Evolutionary conservation across 1,140 invertebrate genomes (phyloP).

Genomic region (Philotrypesis tridentata): DNA sequence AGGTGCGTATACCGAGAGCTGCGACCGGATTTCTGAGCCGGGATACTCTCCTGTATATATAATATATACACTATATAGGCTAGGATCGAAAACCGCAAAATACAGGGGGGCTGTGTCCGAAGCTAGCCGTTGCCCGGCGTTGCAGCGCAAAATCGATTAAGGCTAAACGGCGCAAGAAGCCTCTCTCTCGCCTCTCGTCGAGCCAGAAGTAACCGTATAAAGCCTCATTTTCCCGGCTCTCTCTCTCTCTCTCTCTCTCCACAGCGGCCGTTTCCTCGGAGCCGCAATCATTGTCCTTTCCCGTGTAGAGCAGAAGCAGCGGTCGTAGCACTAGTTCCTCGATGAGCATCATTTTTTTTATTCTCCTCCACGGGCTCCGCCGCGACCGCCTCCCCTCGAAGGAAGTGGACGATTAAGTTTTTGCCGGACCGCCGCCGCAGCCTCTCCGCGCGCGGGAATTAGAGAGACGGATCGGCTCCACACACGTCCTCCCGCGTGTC

Average conservation of each 20-base stretch:
- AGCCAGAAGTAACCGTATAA: conserved; percentile 19
- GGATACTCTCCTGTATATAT: no score
- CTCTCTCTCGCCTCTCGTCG: neutral
- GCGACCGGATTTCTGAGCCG: no score
- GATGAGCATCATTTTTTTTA: neutral
- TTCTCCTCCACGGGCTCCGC: no score
- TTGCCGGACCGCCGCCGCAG: conserved; percentile 51
- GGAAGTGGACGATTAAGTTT: conserved; percentile 72
- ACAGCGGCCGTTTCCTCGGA: neutral
- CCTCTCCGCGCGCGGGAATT: conserved; percentile 58
- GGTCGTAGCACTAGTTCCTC: conserved; percentile 8
- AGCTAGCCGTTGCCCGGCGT: no score
- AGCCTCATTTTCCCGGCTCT: conserved; percentile 6
- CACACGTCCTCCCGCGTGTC: neutral
- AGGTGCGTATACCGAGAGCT: no score
- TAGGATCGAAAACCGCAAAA: no score
- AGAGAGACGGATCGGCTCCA: conserved; percentile 52
- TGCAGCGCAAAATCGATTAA: conserved; percentile 11
- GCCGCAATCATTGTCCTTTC: conserved; percentile 31
- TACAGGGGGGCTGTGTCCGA: no score
- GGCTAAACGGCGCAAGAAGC: conserved; percentile 26
- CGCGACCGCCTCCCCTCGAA: conserved; percentile 41
- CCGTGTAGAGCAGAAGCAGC: conserved; percentile 29
- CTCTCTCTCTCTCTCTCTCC: no score
- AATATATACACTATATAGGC: no score